Evolutionary conservation across 2,888 invertebrate species (phyloP), one percentile per base, ranked within the genome.

Genomic region (Phortica okadai): DNA sequence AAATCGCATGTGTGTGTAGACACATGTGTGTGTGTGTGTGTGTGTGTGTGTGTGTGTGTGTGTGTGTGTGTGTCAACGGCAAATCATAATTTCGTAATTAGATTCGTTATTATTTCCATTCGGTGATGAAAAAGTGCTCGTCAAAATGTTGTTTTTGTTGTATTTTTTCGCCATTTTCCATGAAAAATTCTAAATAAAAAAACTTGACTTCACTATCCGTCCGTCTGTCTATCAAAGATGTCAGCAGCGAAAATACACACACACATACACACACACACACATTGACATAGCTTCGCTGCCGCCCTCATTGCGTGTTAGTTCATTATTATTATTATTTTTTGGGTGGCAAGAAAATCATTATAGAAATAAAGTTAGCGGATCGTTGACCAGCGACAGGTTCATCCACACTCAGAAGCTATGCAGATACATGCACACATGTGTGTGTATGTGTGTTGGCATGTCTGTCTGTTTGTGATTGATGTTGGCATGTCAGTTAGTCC

Each of bases 211-310:
- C 21, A 21, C 21, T 21, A 21, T 0, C 84, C 82, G 84, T 79
- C 81, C 77, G 81, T 76, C 75, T 84, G 84, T 84, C 84, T 83
- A 80, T 88, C 88, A 88, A 79, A 81, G 77, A 77, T 88, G 87
- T 84, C 88, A 88, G 83, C 73, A 72, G 69, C 54, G 73, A 80
- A 78, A 79, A 62, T 73, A 77, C 77, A 59, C 59, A 54, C 50
- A 56, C 73, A 62, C 56, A 56, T 11, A n/a, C 56, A 14, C 16
- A 16, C 56, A 56, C 6, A 7, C n/a, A 33, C 33, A 33, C 33
- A 33, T 33, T 2, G 4, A 1, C 33, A 1, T 0, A 33, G 33
- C 1, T 33, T 33, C 4, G 33, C 33, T 33, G 33, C 33, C 33
- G 33, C 33, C 33, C 77, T 78, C 77, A 81, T 21, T 56, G 58